These are phyloP conservation scores for Lypha dubia DNA, from an alignment of 2,888 invertebrate species.

Conservation along the genomic window DNA sequence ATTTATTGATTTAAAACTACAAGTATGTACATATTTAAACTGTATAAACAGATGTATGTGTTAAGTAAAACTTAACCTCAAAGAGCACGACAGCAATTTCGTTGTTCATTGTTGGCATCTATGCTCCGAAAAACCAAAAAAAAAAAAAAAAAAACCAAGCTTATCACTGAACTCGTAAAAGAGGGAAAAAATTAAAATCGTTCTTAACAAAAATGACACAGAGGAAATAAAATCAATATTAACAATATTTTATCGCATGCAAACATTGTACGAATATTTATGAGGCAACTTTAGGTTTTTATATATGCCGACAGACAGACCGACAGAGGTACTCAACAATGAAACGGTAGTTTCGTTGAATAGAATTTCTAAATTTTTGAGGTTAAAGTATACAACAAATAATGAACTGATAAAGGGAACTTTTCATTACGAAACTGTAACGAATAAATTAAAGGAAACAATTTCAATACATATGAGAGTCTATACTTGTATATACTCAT, in stretches of 20 bases:
- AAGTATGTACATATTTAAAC: not conserved
- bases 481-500: too few species aligned
- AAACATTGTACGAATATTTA: conserved; percentile 51
- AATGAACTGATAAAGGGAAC: conserved; percentile 13
- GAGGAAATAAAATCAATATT: conserved; percentile 42
- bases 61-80: conserved; percentile 26
- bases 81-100: not conserved
- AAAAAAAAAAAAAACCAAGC: conserved; percentile 9
- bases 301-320: conserved; percentile 1
- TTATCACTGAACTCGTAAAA: conserved; percentile 25
- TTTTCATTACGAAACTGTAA: conserved; percentile 40
- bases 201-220: not conserved
- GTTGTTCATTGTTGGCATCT: conserved; percentile 5
- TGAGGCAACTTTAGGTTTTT: conserved; percentile 41
- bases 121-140: too few species aligned
- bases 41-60: not conserved
- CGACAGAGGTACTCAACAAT: not conserved
- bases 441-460: conserved; percentile 25
- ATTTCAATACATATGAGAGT: not conserved
- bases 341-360: conserved; percentile 5
- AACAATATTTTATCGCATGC: conserved; percentile 60
- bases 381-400: conserved; percentile 24
- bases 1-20: not conserved
- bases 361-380: conserved; percentile 29
- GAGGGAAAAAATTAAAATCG: conserved; percentile 35